These are phyloP conservation scores for Dasyprocta punctata DNA, from an alignment of 2,113 vertebrate species.

Conservation along the genomic window DNA sequence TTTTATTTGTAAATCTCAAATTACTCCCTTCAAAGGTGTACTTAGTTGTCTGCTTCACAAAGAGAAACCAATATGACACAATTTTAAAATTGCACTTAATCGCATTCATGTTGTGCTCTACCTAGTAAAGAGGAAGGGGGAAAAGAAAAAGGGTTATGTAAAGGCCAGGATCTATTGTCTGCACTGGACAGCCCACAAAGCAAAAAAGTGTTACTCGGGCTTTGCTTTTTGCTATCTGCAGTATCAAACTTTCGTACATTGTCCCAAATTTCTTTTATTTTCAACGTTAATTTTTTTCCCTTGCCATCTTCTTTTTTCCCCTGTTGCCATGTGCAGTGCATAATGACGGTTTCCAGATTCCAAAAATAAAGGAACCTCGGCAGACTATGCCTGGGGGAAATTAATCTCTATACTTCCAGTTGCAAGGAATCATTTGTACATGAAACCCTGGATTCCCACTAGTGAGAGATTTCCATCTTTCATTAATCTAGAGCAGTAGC, in stretches of 20 bases:
- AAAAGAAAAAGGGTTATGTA: background rate
- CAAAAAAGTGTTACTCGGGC: background rate
- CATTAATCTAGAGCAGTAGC: slow-evolving; percentile 11
- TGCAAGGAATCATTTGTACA: slow-evolving; percentile 41
- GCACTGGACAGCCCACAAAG: background rate
- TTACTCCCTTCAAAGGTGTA: slow-evolving; percentile 66
- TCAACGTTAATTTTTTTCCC: slow-evolving; percentile 1
- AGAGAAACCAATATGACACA: slow-evolving; percentile 72
- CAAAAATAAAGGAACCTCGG: slow-evolving; percentile 47
- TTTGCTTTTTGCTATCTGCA: slow-evolving; percentile 11
- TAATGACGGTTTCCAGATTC: slow-evolving; percentile 15
- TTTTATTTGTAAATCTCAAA: slow-evolving; percentile 61
- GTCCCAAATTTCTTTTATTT: slow-evolving; percentile 56
- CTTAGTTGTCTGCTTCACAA: slow-evolving; percentile 64
- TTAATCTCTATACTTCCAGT: slow-evolving; percentile 35
- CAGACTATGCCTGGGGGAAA: slow-evolving; percentile 46
- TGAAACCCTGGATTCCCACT: background rate
- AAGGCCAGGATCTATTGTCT: slow-evolving; percentile 47
- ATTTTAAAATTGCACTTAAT: slow-evolving; percentile 80
- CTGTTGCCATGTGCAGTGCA: slow-evolving; percentile 4
- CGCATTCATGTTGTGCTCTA: slow-evolving; percentile 43
- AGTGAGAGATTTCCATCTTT: slow-evolving; percentile 41
- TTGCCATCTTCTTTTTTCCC: slow-evolving; percentile 46
- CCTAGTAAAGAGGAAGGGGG: slow-evolving; percentile 48
- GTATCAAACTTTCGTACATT: background rate